Evolutionary conservation across 2,797 vertebrate genomes (phyloP).

Genomic region (Hozukius guyotensis): DNA sequence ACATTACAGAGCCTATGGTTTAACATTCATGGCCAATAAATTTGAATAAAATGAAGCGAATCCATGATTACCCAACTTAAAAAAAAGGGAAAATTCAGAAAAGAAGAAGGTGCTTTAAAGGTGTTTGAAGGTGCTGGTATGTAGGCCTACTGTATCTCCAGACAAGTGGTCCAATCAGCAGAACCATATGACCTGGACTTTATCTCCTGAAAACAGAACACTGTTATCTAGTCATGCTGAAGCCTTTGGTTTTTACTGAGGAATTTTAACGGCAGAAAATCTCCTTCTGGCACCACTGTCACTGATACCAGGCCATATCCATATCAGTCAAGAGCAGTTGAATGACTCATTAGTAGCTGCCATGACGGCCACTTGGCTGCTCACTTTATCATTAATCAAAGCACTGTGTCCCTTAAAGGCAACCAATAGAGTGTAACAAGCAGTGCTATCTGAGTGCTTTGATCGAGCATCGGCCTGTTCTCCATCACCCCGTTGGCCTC

Average conservation of each 20-base stretch:
- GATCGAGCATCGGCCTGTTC: conserved; percentile 67
- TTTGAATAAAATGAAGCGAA: neutral
- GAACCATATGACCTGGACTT: neutral
- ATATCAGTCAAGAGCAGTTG: conserved; percentile 57
- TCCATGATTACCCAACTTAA: neutral
- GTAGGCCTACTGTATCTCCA: neutral
- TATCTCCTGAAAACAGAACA: conserved; percentile 10
- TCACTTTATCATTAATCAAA: conserved; percentile 69
- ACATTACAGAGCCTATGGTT: neutral
- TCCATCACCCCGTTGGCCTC: conserved; percentile 43
- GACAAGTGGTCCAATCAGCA: neutral
- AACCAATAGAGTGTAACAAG: conserved; percentile 47
- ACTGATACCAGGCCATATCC: conserved; percentile 47
- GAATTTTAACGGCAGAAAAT: conserved; percentile 40
- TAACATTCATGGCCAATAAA: neutral
- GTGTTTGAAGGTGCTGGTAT: neutral
- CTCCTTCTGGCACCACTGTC: conserved; percentile 28
- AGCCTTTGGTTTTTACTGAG: conserved; percentile 14
- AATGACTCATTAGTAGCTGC: conserved; percentile 62
- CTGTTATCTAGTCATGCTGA: neutral
- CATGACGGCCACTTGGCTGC: conserved; percentile 48
- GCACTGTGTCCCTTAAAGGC: conserved; percentile 44
- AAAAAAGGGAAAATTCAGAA: neutral
- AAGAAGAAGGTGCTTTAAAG: neutral
- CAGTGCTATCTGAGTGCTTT: conserved; percentile 64